phyloP scores from a whole-genome alignment of 2,888 invertebrate genomes.

The Eurois occulta region DNA sequence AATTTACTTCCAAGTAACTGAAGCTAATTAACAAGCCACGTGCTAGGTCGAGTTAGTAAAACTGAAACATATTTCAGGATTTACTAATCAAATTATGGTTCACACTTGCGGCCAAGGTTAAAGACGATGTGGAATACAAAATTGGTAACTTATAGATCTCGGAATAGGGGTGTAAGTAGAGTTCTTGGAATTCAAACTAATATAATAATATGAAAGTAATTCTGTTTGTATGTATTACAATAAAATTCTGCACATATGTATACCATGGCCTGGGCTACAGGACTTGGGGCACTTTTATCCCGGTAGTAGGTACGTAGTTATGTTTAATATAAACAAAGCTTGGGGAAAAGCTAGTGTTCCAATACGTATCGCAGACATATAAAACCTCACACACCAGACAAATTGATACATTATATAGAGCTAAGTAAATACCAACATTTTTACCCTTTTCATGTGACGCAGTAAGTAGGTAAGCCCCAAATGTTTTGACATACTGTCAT shows the following conservation, averaged over 20 bases:
- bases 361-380: not conserved
- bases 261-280: no score
- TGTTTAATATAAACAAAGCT: not conserved
- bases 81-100: not conserved
- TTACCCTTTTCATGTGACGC: conserved; percentile 26
- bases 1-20: not conserved
- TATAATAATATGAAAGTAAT: not conserved
- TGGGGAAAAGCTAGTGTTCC: not conserved
- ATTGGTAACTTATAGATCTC: not conserved
- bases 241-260: no score
- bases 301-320: not conserved
- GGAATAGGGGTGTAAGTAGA: not conserved
- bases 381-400: not conserved
- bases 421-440: conserved; percentile 36
- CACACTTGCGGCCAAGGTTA: not conserved
- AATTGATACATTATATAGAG: conserved; percentile 20
- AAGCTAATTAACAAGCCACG: not conserved
- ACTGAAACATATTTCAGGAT: not conserved
- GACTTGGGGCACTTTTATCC: no score
- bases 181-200: not conserved
- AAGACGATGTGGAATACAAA: not conserved
- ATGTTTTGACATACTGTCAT: conserved; percentile 66
- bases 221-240: not conserved
- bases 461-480: conserved; percentile 55
- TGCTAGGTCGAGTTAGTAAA: not conserved